Conservation (phyloP, 2,888 invertebrate species). For the Pollenia griseotomentosa region DNA sequence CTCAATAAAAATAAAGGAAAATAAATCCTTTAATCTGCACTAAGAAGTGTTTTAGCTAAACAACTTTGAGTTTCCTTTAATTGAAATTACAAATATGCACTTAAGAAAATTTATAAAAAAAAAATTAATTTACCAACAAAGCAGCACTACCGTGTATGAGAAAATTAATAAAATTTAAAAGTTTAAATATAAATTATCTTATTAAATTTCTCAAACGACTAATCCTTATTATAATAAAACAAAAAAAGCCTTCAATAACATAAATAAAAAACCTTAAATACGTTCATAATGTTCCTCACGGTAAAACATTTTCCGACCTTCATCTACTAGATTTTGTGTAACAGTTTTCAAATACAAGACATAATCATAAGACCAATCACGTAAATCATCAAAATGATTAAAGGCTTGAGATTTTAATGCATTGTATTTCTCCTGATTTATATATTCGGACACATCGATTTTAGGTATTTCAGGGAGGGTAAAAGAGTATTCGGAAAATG, state of each 20-base stretch:
- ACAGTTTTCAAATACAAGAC: conserved; percentile 85
- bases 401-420: conserved; percentile 85
- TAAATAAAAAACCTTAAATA: conserved; percentile 74
- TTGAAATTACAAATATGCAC: too few species aligned
- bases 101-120: too few species aligned
- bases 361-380: conserved; percentile 83
- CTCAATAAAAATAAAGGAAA: too few species aligned
- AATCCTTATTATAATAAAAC: background rate
- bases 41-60: too few species aligned
- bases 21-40: too few species aligned
- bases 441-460: conserved; percentile 79
- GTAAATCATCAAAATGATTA: conserved; percentile 85
- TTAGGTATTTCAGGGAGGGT: conserved; percentile 80
- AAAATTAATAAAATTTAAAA: too few species aligned
- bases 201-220: too few species aligned
- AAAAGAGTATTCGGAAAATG: conserved; percentile 79
- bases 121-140: too few species aligned
- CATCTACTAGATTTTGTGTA: conserved; percentile 85
- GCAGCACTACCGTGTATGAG: too few species aligned
- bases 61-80: too few species aligned
- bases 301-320: conserved; percentile 84
- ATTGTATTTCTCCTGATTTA: conserved; percentile 79
- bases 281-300: conserved; percentile 79
- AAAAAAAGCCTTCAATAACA: conserved; percentile 22
- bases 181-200: too few species aligned